Evolutionary conservation across 92 coral and sea anemone species (phyloP).

Genomic region (Zoanthus sociatus): DNA sequence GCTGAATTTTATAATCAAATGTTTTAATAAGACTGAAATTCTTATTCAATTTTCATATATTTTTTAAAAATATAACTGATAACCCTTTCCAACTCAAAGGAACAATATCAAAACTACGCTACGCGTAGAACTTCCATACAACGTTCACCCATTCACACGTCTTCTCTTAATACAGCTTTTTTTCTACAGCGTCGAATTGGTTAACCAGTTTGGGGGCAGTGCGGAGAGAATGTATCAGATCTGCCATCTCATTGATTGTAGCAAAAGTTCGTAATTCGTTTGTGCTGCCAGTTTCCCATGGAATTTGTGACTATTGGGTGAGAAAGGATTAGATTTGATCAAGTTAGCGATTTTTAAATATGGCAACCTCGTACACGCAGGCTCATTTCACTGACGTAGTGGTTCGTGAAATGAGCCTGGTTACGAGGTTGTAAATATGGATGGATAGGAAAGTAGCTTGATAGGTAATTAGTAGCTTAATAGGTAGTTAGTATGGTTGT

Average conservation of each 20-base stretch:
- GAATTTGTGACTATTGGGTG: background rate
- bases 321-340: background rate
- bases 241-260: slow-evolving; percentile 5
- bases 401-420: too few relatives aligned
- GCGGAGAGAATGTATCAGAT: background rate
- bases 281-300: background rate
- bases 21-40: too few relatives aligned
- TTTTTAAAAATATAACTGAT: background rate
- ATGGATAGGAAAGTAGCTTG: background rate
- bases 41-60: too few relatives aligned
- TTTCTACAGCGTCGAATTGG: background rate
- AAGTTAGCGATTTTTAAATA: background rate
- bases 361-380: too few relatives aligned
- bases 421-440: background rate
- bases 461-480: background rate
- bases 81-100: background rate
- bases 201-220: background rate
- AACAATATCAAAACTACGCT: slow-evolving; percentile 4
- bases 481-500: background rate
- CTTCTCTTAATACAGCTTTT: background rate
- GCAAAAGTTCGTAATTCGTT: slow-evolving; percentile 22
- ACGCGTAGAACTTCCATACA: background rate
- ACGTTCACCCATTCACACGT: background rate
- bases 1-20: too few relatives aligned
- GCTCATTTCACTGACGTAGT: too few relatives aligned